These are phyloP conservation scores for Brachypterus glaber DNA, from an alignment of 2,888 invertebrate species.

Conservation along the genomic window DNA sequence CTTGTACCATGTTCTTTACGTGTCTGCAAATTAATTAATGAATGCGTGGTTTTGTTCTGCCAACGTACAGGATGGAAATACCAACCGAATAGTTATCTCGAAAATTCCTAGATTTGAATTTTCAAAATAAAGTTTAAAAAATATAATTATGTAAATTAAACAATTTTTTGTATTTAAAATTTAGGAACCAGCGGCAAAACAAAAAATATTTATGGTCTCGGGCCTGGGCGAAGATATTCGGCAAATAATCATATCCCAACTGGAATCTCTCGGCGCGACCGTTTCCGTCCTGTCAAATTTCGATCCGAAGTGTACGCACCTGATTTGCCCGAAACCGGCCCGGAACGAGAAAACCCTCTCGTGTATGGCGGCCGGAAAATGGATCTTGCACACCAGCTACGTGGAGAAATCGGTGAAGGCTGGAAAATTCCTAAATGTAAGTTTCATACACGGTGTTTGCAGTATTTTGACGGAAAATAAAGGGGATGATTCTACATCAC, in stretches of 20 bases:
- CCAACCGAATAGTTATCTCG: too few relatives aligned
- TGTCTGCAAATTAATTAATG: too few relatives aligned
- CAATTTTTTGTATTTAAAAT: too few relatives aligned
- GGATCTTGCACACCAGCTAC: constrained; percentile 78
- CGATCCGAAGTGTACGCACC: constrained; percentile 61
- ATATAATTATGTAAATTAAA: too few relatives aligned
- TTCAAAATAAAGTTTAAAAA: too few relatives aligned
- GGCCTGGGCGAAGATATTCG: constrained; percentile 28
- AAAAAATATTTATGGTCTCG: constrained; percentile 33
- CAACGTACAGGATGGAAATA: too few relatives aligned
- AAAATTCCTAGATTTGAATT: too few relatives aligned
- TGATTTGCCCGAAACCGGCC: constrained; percentile 63
- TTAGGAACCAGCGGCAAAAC: constrained; percentile 10
- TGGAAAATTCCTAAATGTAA: constrained; percentile 55
- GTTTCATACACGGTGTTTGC: constrained; percentile 25
- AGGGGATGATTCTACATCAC: too few relatives aligned
- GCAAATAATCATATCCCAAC: constrained; percentile 20
- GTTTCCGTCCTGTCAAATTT: constrained; percentile 48
- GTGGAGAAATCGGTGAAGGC: constrained; percentile 55
- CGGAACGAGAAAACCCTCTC: constrained; percentile 84
- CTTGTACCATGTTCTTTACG: too few relatives aligned
- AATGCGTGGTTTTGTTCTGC: too few relatives aligned
- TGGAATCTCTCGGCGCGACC: constrained; percentile 48
- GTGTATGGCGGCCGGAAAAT: constrained; percentile 78
- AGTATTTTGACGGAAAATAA: too few relatives aligned